phyloP scores from a whole-genome alignment of 35 echinoderm and acorn worm genomes.

The Eucidaris tribuloides region DNA sequence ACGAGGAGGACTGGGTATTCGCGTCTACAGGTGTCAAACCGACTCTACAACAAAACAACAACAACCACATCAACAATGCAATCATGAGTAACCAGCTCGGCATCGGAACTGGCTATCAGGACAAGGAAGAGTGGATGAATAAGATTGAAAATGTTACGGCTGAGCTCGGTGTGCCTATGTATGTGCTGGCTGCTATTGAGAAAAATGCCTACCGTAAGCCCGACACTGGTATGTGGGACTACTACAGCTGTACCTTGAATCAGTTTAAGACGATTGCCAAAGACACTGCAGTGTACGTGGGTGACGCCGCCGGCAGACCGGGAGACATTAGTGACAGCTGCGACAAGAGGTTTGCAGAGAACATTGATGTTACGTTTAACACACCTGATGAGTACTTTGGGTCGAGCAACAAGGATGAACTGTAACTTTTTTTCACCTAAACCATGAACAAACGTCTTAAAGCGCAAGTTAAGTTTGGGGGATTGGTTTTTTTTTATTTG shows the following conservation, averaged over 20 bases:
- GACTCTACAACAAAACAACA: background rate
- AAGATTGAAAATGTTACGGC: background rate
- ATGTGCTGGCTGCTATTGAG: background rate
- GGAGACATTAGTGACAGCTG: constrained; percentile 9
- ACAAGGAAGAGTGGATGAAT: constrained; percentile 24
- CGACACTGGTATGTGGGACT: constrained; percentile 26
- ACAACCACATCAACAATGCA: constrained; percentile 11
- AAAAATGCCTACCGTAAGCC: constrained; percentile 25
- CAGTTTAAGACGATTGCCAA: constrained; percentile 26
- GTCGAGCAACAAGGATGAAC: background rate
- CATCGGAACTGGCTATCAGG: background rate
- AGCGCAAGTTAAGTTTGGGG: no score
- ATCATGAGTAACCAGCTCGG: constrained; percentile 42
- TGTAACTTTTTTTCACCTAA: background rate
- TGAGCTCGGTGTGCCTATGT: constrained; percentile 3
- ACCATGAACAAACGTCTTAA: no score
- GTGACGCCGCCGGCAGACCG: constrained; percentile 15
- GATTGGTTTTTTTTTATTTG: no score
- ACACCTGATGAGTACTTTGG: background rate
- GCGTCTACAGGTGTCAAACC: background rate
- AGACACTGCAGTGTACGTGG: background rate
- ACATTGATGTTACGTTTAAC: background rate
- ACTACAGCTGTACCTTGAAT: constrained; percentile 26
- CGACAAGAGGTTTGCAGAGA: constrained; percentile 28
- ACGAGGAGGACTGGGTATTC: constrained; percentile 21